Evolutionary conservation across 1,140 invertebrate genomes (phyloP), one percentile per base, ranked within the genome.

Genomic region (Drosophila lacteicornis): DNA sequence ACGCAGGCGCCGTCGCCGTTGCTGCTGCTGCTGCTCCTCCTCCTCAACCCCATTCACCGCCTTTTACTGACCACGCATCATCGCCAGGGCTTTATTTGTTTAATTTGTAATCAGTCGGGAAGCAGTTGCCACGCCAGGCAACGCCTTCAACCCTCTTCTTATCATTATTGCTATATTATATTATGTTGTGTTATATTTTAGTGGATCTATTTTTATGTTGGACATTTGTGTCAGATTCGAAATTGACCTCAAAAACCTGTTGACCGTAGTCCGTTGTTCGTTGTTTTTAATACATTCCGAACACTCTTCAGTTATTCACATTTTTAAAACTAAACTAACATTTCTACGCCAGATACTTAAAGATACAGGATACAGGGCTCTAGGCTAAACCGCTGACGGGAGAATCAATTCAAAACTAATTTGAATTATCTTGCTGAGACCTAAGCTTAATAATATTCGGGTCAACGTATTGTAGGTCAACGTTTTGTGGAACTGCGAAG

Each of bases 1-100:
- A 91, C 86, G 86, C 74, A 88, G 76, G 50, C 74, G 74, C 33
- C 78, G 68, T 42, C 75, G 71, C 51, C 73, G 80, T 51, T 73
- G 84, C 57, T 90, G 84, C 78, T 88, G 85, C 65, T 75, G 47
- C 62, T 74, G 65, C 50, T 65, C 40, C n/a, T 38, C 61, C 6
- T 17, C 65, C 27, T 15, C 62, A 22, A 30, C 63, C 63, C 57
- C 66, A 38, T 19, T 49, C 4, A 42, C 55, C 53, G 45, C 46
- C 30, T 43, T 36, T 19, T 40, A 67, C 45, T 77, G 62, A 77
- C 9, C 22, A 27, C 30, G 11, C 22, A 58, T 22, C 30, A 58
- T 22, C 30, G 63, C 55, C 40, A 47, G 50, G 49, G 70, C 71
- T 33, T 57, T 53, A 38, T 55, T 65, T 75, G 58, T 17, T 57